These are phyloP conservation scores for Drosophila mimica DNA, from an alignment of 2,888 invertebrate genomes.

Conservation along the genomic window DNA sequence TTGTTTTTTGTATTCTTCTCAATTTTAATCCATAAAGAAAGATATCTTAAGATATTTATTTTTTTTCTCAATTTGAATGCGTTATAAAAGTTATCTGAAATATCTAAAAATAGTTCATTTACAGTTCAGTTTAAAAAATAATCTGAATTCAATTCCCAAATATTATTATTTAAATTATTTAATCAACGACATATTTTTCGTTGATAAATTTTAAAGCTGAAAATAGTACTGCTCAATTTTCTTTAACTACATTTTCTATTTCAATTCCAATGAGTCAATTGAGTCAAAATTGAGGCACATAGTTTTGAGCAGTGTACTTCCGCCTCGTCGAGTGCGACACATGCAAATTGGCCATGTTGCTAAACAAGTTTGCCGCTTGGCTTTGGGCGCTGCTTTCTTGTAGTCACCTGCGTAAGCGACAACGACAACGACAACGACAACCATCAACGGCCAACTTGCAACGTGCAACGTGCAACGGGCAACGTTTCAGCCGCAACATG, in stretches of 20 bases:
- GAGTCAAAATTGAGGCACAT: not conserved
- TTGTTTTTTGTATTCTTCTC: not conserved
- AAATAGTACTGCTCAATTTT: not conserved
- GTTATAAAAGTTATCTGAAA: not conserved
- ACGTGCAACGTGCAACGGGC: conserved; percentile 31
- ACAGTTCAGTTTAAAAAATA: not conserved
- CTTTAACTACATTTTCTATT: not conserved
- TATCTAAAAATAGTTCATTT: not conserved
- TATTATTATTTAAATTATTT: not conserved
- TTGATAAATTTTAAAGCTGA: not conserved
- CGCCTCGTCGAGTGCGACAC: conserved; percentile 72
- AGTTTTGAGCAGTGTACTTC: conserved; percentile 12
- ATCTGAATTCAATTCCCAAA: not conserved
- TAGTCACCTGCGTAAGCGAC: conserved; percentile 81
- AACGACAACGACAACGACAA: conserved; percentile 61
- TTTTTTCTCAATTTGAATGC: not conserved
- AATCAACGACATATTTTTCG: not conserved
- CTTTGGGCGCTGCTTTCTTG: conserved; percentile 64
- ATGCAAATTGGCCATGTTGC: conserved; percentile 81
- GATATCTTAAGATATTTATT: not conserved
- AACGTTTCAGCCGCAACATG: conserved; percentile 47
- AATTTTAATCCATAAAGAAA: not conserved
- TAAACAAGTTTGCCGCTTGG: conserved; percentile 73
- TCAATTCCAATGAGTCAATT: not conserved
- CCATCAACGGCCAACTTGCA: conserved; percentile 36